Evolutionary conservation across 2,113 vertebrate genomes (phyloP).

Genomic region (Jaculus jaculus): DNA sequence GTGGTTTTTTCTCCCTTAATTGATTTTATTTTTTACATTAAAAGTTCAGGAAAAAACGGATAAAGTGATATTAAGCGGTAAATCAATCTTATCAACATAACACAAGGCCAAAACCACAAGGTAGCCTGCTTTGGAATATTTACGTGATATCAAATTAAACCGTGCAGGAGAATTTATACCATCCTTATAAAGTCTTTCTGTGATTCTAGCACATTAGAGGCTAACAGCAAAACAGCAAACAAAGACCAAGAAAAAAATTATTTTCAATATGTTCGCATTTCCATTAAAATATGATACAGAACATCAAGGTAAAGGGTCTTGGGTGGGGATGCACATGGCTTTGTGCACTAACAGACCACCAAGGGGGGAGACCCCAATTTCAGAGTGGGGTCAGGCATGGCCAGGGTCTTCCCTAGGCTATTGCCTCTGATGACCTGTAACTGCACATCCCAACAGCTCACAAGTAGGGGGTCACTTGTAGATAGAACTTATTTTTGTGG

Average conservation of each 20-base stretch:
- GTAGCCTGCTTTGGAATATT: constrained; percentile 82
- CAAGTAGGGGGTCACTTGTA: not conserved
- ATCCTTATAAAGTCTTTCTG: constrained; percentile 81
- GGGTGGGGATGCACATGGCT: constrained; percentile 73
- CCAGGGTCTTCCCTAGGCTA: constrained; percentile 45
- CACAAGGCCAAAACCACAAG: constrained; percentile 79
- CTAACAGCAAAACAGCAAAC: constrained; percentile 74
- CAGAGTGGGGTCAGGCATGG: constrained; percentile 39
- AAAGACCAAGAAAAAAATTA: constrained; percentile 80
- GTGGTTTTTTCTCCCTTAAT: too few species aligned
- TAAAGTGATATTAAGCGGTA: constrained; percentile 88
- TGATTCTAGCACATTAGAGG: constrained; percentile 78
- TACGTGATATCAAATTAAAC: constrained; percentile 85
- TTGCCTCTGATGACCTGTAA: constrained; percentile 26
- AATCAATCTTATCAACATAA: constrained; percentile 90
- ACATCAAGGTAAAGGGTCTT: constrained; percentile 29
- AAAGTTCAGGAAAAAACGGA: constrained; percentile 91
- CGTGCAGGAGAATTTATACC: constrained; percentile 77
- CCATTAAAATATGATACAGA: constrained; percentile 95
- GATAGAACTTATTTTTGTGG: not conserved
- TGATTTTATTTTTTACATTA: constrained; percentile 91
- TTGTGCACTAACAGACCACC: constrained; percentile 80
- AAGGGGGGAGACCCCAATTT: constrained; percentile 68
- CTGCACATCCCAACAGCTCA: constrained; percentile 39
- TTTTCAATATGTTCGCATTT: constrained; percentile 98